Evolutionary conservation across 2,113 vertebrate species (phyloP), one percentile per base, ranked within the genome.

Genomic region (Crotophaga sulcirostris): DNA sequence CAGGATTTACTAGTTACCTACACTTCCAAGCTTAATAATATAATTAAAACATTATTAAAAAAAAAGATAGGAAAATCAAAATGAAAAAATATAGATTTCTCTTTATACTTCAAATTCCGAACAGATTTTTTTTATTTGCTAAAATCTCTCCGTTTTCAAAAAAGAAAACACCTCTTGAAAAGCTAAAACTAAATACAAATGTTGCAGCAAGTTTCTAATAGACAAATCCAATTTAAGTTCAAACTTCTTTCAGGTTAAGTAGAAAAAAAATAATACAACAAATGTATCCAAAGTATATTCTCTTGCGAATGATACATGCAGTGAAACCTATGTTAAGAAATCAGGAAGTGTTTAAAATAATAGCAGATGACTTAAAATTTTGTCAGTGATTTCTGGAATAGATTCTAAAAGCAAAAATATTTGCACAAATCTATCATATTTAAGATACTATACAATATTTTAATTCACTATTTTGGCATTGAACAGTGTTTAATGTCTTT

Each of bases 401-500:
- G 8, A 70, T 44, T n/a, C 52, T 23, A 51, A 95, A 87, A 68
- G 86, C 91, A 84, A 44, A 78, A 97, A 90, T 51, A 70, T 79
- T 90, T 79, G 76, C 51, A 36, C 45, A 63, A 67, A 94, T 69
- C 79, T 18, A 60, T 95, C 91, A 83, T 45, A 82, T 97, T 96
- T 93, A 94, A 94, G 86, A 93, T 58, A 90, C 45, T 79, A 64
- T 10, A 51, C 67, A 73, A 74, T 92, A 93, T 95, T 90, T 95
- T 91, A 83, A 76, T 51, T 17, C 66, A 81, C 79, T 84, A 13
- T 90, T 97, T 93, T 87, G 58, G 91, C 94, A 93, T 81, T 97
- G 91, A 97, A 63, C 93, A 95, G 90, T 96, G 90, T 93, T 97
- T 97, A 97, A 95, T 98, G 94, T 59, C 92, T 96, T 96, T 97